Evolutionary conservation across 35 echinoderm and acorn worm species (phyloP).

Genomic region (Ophiothrix spiculata): DNA sequence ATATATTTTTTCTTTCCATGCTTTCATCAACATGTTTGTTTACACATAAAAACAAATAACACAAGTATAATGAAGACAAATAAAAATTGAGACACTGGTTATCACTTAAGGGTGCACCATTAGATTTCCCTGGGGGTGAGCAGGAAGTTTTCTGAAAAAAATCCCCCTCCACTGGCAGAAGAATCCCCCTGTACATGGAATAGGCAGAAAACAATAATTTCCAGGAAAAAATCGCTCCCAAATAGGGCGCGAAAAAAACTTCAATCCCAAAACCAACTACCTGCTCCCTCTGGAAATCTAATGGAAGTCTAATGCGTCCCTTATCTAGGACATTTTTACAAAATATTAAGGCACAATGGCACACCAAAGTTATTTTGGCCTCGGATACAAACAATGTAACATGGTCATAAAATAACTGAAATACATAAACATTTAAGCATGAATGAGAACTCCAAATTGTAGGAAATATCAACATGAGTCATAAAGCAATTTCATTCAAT

Average conservation of each 20-base stretch:
- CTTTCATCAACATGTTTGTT: not conserved
- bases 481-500: constrained; percentile 8
- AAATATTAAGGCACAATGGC: not conserved
- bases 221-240: no score
- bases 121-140: no score
- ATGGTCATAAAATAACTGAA: constrained; percentile 13
- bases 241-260: not conserved
- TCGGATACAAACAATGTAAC: not conserved
- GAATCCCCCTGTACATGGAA: no score
- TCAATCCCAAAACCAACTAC: no score
- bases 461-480: not conserved
- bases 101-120: no score
- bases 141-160: no score
- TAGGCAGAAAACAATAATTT: no score
- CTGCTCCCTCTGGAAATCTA: no score
- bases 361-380: not conserved
- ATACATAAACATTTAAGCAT: not conserved
- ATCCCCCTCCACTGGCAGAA: no score
- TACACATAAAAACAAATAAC: not conserved
- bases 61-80: not conserved
- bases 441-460: not conserved
- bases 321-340: no score
- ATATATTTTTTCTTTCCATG: not conserved
- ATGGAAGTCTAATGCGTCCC: no score
- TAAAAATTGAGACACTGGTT: not conserved